phyloP scores from a whole-genome alignment of 2,113 vertebrate species.

The Albula goreensis region DNA sequence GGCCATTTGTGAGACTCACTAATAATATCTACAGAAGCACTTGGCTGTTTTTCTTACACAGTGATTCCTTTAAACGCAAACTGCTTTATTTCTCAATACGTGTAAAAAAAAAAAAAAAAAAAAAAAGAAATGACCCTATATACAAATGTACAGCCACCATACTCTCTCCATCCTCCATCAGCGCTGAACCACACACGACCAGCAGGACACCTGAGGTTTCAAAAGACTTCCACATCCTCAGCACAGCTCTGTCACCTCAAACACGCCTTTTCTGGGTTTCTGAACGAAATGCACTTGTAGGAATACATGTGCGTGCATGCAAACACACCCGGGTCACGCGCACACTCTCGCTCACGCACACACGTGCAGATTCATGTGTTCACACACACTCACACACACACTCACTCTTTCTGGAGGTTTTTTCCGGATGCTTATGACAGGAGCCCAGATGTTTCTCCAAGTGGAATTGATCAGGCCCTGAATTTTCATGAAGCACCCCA shows the following conservation, averaged over 20 bases:
- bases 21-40: conserved; percentile 90
- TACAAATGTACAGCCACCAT: conserved; percentile 82
- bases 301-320: conserved; percentile 20
- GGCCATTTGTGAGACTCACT: conserved; percentile 68
- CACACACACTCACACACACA: conserved; percentile 49
- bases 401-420: conserved; percentile 35
- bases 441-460: conserved; percentile 24
- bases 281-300: conserved; percentile 36
- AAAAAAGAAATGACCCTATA: conserved; percentile 64
- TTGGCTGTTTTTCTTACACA: conserved; percentile 81
- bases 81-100: conserved; percentile 41
- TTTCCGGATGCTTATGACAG: conserved; percentile 44
- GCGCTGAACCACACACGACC: conserved; percentile 75
- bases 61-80: conserved; percentile 77
- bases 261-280: conserved; percentile 72
- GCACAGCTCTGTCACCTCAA: conserved; percentile 75
- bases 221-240: conserved; percentile 81
- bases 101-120: conserved; percentile 31
- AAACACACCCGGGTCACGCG: background rate
- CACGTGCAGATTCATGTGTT: conserved; percentile 3
- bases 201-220: conserved; percentile 97
- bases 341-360: conserved; percentile 16
- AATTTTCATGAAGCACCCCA: too few relatives aligned
- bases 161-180: conserved; percentile 62
- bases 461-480: too few relatives aligned